Evolutionary conservation across 1,140 invertebrate species (phyloP).

Genomic region (Phenacoccus solenopsis): DNA sequence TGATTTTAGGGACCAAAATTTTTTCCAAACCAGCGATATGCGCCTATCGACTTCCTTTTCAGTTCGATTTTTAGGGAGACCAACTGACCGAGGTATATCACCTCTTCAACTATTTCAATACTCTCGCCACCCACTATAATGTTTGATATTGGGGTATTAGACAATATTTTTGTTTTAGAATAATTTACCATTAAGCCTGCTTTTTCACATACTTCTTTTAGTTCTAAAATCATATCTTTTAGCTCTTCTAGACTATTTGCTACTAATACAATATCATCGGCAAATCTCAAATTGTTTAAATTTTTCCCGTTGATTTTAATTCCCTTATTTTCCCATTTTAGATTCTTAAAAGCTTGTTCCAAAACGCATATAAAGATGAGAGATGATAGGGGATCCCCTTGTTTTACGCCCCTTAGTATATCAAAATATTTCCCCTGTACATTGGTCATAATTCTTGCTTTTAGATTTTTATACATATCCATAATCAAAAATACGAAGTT

Average conservation of each 20-base stretch:
- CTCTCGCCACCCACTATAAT: background rate
- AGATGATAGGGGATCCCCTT: conserved; percentile 23
- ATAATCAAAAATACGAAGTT: background rate
- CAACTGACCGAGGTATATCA: conserved; percentile 1
- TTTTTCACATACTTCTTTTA: conserved; percentile 14
- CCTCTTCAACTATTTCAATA: conserved; percentile 10
- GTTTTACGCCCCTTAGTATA: conserved; percentile 18
- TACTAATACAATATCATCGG: conserved; percentile 30
- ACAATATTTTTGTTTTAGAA: conserved; percentile 18
- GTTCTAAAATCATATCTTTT: conserved; percentile 8
- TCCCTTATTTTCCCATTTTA: too few relatives aligned
- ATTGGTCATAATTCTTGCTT: background rate
- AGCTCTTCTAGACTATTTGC: conserved; percentile 18
- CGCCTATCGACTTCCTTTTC: conserved; percentile 16
- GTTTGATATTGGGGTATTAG: background rate
- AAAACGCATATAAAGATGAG: conserved; percentile 25
- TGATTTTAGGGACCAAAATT: conserved; percentile 14
- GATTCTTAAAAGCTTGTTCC: conserved; percentile 24
- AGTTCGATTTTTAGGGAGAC: background rate
- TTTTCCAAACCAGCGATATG: conserved; percentile 18
- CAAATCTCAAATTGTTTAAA: conserved; percentile 31
- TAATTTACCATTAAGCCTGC: conserved; percentile 18
- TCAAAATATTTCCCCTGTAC: background rate
- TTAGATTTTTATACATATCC: background rate
- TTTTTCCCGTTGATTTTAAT: conserved; percentile 28